Conservation (phyloP, 2,113 vertebrate genomes). For the Pseudorhombus dupliciocellatus region DNA sequence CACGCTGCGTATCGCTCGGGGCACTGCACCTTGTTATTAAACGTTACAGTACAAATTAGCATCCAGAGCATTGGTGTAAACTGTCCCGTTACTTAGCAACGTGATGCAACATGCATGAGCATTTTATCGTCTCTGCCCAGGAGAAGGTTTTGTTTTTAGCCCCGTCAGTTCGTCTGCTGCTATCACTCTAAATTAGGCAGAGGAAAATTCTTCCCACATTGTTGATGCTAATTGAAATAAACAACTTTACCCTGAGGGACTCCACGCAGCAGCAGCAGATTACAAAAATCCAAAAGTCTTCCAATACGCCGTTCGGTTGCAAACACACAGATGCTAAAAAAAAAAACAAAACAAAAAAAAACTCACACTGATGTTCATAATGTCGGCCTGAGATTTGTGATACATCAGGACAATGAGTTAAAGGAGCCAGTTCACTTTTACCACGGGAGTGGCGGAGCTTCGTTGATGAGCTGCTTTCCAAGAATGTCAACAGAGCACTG, state of each 20-base stretch:
- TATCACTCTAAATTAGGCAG: neutral
- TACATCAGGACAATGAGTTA: conserved; percentile 31
- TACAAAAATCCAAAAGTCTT: neutral
- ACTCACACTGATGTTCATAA: conserved; percentile 1
- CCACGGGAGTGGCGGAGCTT: conserved; percentile 43
- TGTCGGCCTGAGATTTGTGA: conserved; percentile 29
- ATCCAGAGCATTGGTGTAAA: conserved; percentile 2
- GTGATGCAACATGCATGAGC: neutral
- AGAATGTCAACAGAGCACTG: conserved; percentile 38
- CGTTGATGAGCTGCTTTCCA: conserved; percentile 36
- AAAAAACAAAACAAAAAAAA: neutral
- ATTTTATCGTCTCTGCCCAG: neutral
- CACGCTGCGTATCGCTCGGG: conserved; percentile 20
- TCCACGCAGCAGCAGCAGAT: neutral
- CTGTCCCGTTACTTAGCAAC: neutral
- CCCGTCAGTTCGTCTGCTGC: too few species aligned
- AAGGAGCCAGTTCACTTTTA: conserved; percentile 47
- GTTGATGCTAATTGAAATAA: neutral
- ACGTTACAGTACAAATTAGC: conserved; percentile 45
- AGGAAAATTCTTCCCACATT: neutral
- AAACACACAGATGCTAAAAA: neutral
- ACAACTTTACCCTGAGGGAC: neutral
- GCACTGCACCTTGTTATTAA: conserved; percentile 26
- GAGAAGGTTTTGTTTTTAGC: too few species aligned
- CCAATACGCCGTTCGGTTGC: neutral